phyloP scores from a whole-genome alignment of 2,888 invertebrate species.

The Epiblema foenella region DNA sequence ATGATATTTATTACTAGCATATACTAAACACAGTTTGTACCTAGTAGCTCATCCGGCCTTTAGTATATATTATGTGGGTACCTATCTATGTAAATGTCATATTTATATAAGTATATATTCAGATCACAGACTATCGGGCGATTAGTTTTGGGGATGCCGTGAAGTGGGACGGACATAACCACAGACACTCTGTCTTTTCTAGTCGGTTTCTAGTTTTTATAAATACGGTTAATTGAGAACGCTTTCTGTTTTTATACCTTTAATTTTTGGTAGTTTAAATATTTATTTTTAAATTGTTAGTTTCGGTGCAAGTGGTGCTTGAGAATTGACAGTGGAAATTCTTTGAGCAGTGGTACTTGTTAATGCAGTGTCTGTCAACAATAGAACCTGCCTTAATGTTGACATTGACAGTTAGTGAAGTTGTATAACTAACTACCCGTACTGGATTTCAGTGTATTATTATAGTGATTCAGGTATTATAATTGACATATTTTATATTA shows the following conservation, averaged over 20 bases:
- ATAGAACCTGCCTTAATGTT: not conserved
- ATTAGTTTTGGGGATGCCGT: constrained; percentile 43
- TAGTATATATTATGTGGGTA: constrained; percentile 3
- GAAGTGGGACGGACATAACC: constrained; percentile 33
- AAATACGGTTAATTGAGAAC: not conserved
- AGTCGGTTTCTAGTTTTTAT: constrained; percentile 27
- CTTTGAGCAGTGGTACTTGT: not conserved
- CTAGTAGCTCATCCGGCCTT: constrained; percentile 5
- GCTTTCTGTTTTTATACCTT: not conserved
- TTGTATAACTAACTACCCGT: not conserved
- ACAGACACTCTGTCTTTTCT: constrained; percentile 29
- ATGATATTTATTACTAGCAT: not conserved
- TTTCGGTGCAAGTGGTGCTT: constrained; percentile 5
- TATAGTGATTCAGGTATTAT: constrained; percentile 6
- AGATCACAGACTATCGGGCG: constrained; percentile 17
- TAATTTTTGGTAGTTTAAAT: not conserved
- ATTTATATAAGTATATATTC: constrained; percentile 42
- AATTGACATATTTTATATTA: not conserved
- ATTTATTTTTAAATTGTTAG: not conserved
- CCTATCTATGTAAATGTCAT: constrained; percentile 27
- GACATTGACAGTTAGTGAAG: constrained; percentile 16
- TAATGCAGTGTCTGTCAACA: not conserved
- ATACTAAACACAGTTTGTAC: no score
- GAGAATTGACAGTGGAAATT: not conserved
- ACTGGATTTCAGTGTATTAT: constrained; percentile 28